Conservation (phyloP, 1,140 invertebrate species). For the Ruditapes philippinarum region DNA sequence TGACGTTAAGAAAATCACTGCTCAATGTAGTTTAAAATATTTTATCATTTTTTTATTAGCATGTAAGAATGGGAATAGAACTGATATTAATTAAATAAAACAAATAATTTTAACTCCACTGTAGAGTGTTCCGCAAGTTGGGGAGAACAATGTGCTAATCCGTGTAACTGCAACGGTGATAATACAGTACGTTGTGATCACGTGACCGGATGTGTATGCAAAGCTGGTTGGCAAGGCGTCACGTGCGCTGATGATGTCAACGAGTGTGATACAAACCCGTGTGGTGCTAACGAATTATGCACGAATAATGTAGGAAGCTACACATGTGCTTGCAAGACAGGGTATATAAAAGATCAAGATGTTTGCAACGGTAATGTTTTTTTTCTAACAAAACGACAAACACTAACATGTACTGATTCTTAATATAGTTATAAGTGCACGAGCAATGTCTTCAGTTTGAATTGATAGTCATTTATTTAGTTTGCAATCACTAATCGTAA, state of each 20-base stretch:
- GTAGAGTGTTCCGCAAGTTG: not conserved
- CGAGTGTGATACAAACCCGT: not conserved
- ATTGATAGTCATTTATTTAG: too few relatives aligned
- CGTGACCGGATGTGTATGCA: slow-evolving; percentile 57
- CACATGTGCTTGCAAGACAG: slow-evolving; percentile 13
- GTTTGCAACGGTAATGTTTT: not conserved
- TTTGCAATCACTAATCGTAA: too few relatives aligned
- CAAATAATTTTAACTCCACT: not conserved
- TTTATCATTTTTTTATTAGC: too few relatives aligned
- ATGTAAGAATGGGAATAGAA: too few relatives aligned
- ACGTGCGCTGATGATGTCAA: slow-evolving; percentile 40
- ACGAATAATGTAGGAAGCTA: not conserved
- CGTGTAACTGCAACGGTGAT: not conserved
- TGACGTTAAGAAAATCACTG: too few relatives aligned
- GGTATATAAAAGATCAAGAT: not conserved
- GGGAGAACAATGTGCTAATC: not conserved
- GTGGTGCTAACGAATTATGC: not conserved
- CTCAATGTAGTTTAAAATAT: too few relatives aligned
- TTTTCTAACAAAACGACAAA: too few relatives aligned
- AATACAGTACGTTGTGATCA: slow-evolving; percentile 8
- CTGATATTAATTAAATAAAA: too few relatives aligned
- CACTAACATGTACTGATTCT: too few relatives aligned
- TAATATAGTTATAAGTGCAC: too few relatives aligned
- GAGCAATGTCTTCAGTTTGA: too few relatives aligned
- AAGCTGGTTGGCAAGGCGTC: slow-evolving; percentile 6